A percentile compares a stretch with the other conserved stretches of the same genome.
Evolutionary conservation across 2,888 invertebrate species (phyloP).

Genomic region (Tipula lateralis): DNA sequence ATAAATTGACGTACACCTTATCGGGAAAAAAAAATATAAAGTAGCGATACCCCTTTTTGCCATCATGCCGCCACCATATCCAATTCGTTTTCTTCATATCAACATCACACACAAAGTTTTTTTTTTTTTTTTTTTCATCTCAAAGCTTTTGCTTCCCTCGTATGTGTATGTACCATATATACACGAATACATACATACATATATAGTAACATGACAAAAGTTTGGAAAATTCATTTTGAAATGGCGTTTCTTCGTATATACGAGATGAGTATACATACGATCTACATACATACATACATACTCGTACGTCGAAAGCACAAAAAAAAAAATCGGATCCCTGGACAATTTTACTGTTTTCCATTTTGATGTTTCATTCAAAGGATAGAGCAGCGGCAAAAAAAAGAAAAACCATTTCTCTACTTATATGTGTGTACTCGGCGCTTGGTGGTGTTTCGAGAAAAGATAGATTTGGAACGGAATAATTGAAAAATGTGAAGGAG

Average conservation of each 20-base stretch:
- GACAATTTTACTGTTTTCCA: conserved; percentile 19
- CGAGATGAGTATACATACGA: not conserved
- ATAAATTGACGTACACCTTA: conserved; percentile 11
- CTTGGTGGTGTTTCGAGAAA: not conserved
- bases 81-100: conserved; percentile 4
- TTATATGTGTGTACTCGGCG: not conserved
- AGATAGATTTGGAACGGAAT: conserved; percentile 12
- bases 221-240: conserved; percentile 19
- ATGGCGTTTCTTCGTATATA: not conserved
- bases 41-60: not conserved
- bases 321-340: not conserved
- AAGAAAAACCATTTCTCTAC: not conserved
- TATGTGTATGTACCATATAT: not conserved
- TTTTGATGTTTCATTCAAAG: conserved; percentile 19
- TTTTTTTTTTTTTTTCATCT: not conserved
- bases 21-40: not conserved
- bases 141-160: not conserved
- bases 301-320: not conserved
- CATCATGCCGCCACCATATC: not conserved
- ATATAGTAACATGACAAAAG: not conserved
- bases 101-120: not conserved
- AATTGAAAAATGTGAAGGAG: conserved; percentile 11
- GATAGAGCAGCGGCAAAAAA: not conserved
- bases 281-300: not conserved
- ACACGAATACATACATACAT: not conserved